phyloP scores from a whole-genome alignment of 2,113 vertebrate genomes.

The Phainopepla nitens region DNA sequence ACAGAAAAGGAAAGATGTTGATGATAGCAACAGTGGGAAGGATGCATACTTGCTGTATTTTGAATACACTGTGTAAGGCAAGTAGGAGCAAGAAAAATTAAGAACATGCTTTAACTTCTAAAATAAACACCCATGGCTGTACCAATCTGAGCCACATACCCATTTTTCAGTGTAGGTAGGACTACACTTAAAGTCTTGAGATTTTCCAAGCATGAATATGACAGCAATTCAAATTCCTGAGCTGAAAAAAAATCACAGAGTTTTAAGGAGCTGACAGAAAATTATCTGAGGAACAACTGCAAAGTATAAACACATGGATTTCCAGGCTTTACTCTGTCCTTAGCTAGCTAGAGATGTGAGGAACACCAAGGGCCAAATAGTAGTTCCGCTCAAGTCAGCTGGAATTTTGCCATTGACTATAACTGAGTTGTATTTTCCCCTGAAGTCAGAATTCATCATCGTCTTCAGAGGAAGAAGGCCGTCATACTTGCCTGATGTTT shows the following conservation, averaged over 20 bases:
- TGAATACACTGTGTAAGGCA: background rate
- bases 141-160: background rate
- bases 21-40: background rate
- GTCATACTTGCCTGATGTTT: slow-evolving; percentile 2
- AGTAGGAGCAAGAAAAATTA: background rate
- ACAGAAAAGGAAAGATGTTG: background rate
- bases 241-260: background rate
- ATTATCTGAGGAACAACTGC: background rate
- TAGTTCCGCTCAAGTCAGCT: background rate
- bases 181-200: background rate
- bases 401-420: slow-evolving; percentile 11
- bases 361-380: background rate
- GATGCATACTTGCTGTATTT: background rate
- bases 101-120: background rate
- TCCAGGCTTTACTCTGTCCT: slow-evolving; percentile 21
- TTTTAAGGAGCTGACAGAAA: background rate
- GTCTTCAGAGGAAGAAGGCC: slow-evolving; percentile 8
- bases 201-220: background rate
- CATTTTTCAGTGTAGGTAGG: background rate
- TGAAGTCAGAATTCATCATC: background rate
- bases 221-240: slow-evolving; percentile 18
- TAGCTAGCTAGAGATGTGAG: background rate
- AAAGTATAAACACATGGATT: slow-evolving; percentile 45
- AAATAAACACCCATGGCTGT: background rate
- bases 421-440: background rate